Evolutionary conservation across 2,888 invertebrate species (phyloP), one percentile per base, ranked within the genome.

Genomic region (Apodemia hepburni): DNA sequence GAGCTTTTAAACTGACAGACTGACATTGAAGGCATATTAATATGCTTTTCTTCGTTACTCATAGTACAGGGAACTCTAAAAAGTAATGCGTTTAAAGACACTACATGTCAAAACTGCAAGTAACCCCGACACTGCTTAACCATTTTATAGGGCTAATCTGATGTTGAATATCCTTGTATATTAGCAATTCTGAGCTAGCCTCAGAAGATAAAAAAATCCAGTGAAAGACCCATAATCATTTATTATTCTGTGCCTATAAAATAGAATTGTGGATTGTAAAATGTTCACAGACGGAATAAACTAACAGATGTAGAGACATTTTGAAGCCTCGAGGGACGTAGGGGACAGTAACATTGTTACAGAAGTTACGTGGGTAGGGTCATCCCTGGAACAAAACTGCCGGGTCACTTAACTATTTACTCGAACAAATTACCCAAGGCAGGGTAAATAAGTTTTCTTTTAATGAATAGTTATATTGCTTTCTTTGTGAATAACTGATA

Each of bases 291-390:
- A 78, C 77, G 73, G 79, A 80, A 74, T 81, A 75, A 73, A 75
- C 75, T 79, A 79, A 84, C 88, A 87, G 86, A 88, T 88, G 88
- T 82, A 82, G 80, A 80, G 81, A 79, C 82, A 80, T 81, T 79
- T 38, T 76, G 68, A 72, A 68, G 83, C 87, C 87, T 80, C 84
- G 71, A 73, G 88, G 87, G 85, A 85, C 76, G 75, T 71, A 74
- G 80, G 84, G 86, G 84, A 77, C 78, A 75, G 76, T 88, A 89
- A 88, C 86, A 81, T 79, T 78, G 87, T 89, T 88, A 88, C 80
- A 78, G 75, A 82, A 87, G 86, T 86, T 86, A 81, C 80, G 80
- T 81, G 82, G 81, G 82, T 81, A 75, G 80, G 80, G 84, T 84
- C 81, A 82, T 81, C 76, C 78, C 75, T 73, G 74, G 76, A 74